Evolutionary conservation across 53 echinoderm and acorn worm genomes (phyloP), one percentile per base, ranked within the genome.

Genomic region (Paelopatides confundens): DNA sequence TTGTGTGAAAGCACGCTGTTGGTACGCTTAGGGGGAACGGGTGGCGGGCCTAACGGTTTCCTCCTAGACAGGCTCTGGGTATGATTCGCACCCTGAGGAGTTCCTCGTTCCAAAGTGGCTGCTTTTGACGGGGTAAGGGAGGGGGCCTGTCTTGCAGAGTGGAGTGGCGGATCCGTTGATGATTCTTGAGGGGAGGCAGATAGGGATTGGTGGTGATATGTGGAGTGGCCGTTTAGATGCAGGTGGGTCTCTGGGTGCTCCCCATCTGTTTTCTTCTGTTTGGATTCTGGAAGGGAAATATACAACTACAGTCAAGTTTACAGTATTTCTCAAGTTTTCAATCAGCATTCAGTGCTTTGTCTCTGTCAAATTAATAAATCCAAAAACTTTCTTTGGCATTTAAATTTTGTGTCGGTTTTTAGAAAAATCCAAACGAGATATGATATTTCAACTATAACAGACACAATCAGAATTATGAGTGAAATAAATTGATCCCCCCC

Each of bases 191-290:
- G 84, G 84, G 40, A 83, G 84, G 23, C n/a, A 27, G 36, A 65
- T 83, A 18, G 84, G 84, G 26, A 83, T 83, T 63, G 84, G 84
- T 83, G 84, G 84, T n/a, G 84, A 83, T 33, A 83, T 83, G 84
- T 63, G 63, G 84, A 65, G 84, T 28, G 63, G 64, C 63, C 84
- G 84, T 65, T 83, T 83, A 36, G 38, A n/a, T 24, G 35, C 63
- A 24, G 84, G 84, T 29, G 64, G 84, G 51, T 53, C 79, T 32
- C 79, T 58, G 15, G 58, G 58, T 23, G 15, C 58, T 23, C 58
- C 18, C 58, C 58, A 58, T 23, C 58, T 48, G n/a, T n/a, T 43
- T 3, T 58, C 58, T 58, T 58, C 58, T 58, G 58, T 17, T 58
- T 23, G 24, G 21, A 21, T 18, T 15, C 58, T 58, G 24, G 21